A percentile compares a stretch with the other conserved stretches of the same genome.
Conservation (phyloP, 64 coral and sea anemone species). For the Montipora foliosa region DNA sequence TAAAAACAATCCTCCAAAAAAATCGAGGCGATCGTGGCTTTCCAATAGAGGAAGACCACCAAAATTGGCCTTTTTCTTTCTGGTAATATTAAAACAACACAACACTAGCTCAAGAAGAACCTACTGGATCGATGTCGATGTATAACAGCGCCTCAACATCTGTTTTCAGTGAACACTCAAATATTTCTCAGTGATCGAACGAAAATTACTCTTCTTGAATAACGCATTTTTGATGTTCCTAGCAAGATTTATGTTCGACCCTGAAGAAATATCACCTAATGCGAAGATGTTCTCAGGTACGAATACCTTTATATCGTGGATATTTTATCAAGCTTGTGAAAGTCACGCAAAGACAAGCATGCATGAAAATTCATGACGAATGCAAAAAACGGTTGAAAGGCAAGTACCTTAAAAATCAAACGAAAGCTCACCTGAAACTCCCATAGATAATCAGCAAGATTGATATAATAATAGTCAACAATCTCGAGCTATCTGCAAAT, state of each 20-base stretch:
- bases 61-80: no score
- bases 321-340: background rate
- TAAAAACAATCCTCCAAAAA: no score
- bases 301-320: background rate
- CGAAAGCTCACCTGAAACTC: conserved; percentile 86
- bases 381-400: background rate
- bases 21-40: no score
- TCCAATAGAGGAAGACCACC: no score
- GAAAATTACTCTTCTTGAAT: no score
- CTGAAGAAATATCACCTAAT: no score
- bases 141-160: background rate
- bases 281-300: background rate
- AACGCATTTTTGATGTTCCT: no score
- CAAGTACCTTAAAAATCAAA: background rate
- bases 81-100: no score
- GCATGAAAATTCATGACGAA: background rate
- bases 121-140: background rate
- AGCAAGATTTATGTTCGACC: no score
- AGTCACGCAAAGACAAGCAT: background rate
- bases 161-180: background rate
- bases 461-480: conserved; percentile 91
- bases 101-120: no score
- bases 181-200: no score
- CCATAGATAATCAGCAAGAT: conserved; percentile 95
- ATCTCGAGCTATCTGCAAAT: conserved; percentile 88